Evolutionary conservation across 92 coral and sea anemone genomes (phyloP).

Genomic region (Micromussa lordhowensis): DNA sequence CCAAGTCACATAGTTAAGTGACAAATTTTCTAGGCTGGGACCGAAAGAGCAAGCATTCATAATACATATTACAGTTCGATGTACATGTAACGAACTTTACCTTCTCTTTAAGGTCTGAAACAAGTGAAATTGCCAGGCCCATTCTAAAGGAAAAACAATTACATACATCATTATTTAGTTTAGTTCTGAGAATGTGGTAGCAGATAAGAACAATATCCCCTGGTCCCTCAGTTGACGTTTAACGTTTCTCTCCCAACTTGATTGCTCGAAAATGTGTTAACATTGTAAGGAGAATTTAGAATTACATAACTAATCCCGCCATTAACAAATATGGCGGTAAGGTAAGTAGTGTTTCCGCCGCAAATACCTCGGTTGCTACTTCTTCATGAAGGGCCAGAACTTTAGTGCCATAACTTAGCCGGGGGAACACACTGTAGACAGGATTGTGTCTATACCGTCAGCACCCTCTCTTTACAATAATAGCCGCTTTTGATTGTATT

Average conservation of each 20-base stretch:
- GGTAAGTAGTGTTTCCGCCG: no score
- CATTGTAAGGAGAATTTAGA: not conserved
- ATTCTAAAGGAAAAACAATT: slow-evolving; percentile 58
- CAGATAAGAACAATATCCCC: not conserved
- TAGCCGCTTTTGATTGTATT: no score
- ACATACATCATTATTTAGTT: not conserved
- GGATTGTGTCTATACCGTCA: no score
- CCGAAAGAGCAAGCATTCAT: no score
- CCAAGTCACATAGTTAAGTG: no score
- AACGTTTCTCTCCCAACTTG: not conserved
- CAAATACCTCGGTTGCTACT: no score
- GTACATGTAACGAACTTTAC: not conserved
- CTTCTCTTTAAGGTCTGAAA: slow-evolving; percentile 96
- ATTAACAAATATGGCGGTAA: not conserved
- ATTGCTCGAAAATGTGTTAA: not conserved
- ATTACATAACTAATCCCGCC: not conserved
- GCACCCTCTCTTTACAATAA: not conserved
- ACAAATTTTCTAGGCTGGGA: no score
- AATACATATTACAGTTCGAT: not conserved
- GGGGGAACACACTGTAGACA: no score
- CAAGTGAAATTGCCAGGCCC: slow-evolving; percentile 94
- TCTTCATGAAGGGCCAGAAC: not conserved
- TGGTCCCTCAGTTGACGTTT: not conserved
- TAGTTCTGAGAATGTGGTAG: not conserved
- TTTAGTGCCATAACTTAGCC: no score